phyloP scores from a whole-genome alignment of 2,888 invertebrate genomes.

The Arctia plantaginis region DNA sequence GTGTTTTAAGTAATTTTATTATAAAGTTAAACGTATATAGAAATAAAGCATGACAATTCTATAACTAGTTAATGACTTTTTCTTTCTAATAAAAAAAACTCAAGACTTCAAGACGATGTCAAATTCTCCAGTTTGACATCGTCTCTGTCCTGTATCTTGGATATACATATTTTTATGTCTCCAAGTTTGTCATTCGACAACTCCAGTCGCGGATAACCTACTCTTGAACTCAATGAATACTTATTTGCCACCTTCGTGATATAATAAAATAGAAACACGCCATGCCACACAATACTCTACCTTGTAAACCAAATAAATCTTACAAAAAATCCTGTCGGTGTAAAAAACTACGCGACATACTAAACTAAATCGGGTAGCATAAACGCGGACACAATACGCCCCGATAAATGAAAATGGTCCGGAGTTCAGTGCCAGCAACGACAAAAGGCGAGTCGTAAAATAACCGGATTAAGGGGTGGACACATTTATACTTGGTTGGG shows the following conservation, averaged over 20 bases:
- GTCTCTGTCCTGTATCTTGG: background rate
- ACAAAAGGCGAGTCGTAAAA: constrained; percentile 80
- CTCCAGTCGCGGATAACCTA: background rate
- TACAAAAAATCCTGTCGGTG: constrained; percentile 30
- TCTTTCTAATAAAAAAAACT: no score
- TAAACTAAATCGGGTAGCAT: constrained; percentile 62
- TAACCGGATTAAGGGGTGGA: constrained; percentile 77
- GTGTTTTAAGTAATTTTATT: no score
- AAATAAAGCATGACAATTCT: no score
- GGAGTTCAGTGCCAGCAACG: constrained; percentile 70
- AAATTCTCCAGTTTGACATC: background rate
- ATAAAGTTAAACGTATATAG: no score
- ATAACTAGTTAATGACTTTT: no score
- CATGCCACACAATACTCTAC: background rate
- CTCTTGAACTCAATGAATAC: background rate
- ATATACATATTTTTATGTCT: background rate
- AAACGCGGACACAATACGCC: constrained; percentile 66
- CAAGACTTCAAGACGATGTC: no score
- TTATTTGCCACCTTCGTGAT: background rate
- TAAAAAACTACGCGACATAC: constrained; percentile 50
- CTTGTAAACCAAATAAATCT: constrained; percentile 19
- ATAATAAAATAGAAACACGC: background rate
- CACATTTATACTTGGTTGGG: constrained; percentile 58
- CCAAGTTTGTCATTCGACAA: background rate
- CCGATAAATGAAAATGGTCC: constrained; percentile 78